Conservation (phyloP, 2,113 vertebrate genomes). For the Paedocypris sp. region DNA sequence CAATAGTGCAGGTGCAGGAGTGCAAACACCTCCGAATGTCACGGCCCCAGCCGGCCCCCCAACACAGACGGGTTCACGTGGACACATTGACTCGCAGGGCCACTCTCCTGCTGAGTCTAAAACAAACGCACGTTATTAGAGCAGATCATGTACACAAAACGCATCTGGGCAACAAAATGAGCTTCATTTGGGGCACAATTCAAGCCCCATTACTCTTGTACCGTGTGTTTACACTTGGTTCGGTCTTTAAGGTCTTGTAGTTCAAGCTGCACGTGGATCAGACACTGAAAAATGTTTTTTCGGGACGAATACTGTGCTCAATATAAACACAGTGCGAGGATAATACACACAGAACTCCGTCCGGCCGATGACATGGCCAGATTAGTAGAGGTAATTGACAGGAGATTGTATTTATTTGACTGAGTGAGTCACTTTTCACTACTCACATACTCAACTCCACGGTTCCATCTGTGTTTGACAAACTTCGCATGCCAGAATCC, state of each 20-base stretch:
- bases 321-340: constrained; percentile 26
- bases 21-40: constrained; percentile 8
- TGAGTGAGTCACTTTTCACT: too few species aligned
- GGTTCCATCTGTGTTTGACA: too few species aligned
- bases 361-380: too few species aligned
- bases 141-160: neutral
- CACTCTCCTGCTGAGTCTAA: too few species aligned
- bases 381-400: too few species aligned
- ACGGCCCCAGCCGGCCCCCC: neutral
- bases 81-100: neutral
- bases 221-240: neutral
- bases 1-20: constrained; percentile 24
- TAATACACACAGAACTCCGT: constrained; percentile 22
- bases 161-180: neutral
- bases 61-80: neutral
- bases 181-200: neutral
- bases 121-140: too few species aligned
- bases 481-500: too few species aligned
- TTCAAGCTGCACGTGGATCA: neutral
- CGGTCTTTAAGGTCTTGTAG: neutral
- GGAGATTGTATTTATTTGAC: too few species aligned
- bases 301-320: constrained; percentile 9
- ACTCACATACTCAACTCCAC: too few species aligned
- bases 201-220: neutral
- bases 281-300: neutral